A percentile compares a stretch with the other conserved stretches of the same genome.
Conservation (phyloP, 2,113 vertebrate genomes). For the Spea bombifrons region DNA sequence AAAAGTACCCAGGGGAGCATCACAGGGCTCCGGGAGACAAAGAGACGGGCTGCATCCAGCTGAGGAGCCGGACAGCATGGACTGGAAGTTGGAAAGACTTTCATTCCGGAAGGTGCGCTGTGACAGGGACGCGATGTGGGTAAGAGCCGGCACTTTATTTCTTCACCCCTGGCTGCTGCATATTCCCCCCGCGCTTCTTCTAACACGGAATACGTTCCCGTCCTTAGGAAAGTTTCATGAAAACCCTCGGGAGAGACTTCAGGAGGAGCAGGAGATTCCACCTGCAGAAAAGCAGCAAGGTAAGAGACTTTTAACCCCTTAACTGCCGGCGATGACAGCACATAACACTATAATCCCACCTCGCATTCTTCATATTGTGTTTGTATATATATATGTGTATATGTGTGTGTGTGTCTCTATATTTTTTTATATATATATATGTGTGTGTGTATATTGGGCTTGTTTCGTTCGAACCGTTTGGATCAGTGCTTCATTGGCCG, state of each 20-base stretch:
- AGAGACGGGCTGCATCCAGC: neutral
- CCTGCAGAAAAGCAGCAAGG: slow-evolving; percentile 27
- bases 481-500: too few species aligned
- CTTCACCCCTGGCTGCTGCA: too few species aligned
- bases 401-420: too few species aligned
- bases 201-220: neutral
- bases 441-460: too few species aligned
- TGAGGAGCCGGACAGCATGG: neutral
- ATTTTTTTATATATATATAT: too few species aligned
- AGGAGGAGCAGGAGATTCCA: slow-evolving; percentile 6
- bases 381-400: too few species aligned
- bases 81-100: slow-evolving; percentile 25
- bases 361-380: too few species aligned
- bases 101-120: slow-evolving; percentile 35
- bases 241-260: slow-evolving; percentile 23
- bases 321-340: too few species aligned
- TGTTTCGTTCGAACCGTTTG: too few species aligned
- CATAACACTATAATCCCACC: too few species aligned
- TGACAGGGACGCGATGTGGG: slow-evolving; percentile 47
- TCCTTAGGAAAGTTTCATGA: slow-evolving; percentile 34
- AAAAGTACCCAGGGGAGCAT: slow-evolving; percentile 12
- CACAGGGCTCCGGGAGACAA: neutral
- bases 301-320: neutral
- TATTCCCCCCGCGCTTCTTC: too few species aligned
- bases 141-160: slow-evolving; percentile 4